phyloP scores from a whole-genome alignment of 1,140 invertebrate genomes.

The Drosophila obscura region DNA sequence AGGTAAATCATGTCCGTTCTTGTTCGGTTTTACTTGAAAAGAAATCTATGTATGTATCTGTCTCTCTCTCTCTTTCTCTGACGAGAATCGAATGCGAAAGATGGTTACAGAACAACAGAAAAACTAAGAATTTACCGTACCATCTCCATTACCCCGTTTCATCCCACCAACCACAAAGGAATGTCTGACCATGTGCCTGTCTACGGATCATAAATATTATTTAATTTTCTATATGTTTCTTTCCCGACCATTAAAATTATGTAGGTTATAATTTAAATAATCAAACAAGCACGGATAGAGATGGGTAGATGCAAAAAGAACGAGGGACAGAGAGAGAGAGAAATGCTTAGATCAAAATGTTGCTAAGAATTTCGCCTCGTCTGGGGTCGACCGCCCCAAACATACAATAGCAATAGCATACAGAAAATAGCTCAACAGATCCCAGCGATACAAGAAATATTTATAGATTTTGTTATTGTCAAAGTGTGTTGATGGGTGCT shows the following conservation, averaged over 20 bases:
- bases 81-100: constrained; percentile 10
- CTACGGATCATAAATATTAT: constrained; percentile 79
- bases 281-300: constrained; percentile 38
- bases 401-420: constrained; percentile 5
- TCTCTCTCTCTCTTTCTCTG: neutral
- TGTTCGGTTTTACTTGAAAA: constrained; percentile 7
- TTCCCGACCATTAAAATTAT: constrained; percentile 78
- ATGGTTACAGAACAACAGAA: constrained; percentile 37
- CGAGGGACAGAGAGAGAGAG: neutral
- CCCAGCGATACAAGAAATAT: constrained; percentile 45
- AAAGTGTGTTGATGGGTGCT: constrained; percentile 45
- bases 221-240: constrained; percentile 76
- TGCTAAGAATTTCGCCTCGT: constrained; percentile 74
- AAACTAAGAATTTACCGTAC: constrained; percentile 20
- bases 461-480: constrained; percentile 74
- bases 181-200: constrained; percentile 76
- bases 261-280: constrained; percentile 81
- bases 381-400: constrained; percentile 67
- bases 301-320: neutral
- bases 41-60: neutral
- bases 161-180: constrained; percentile 21
- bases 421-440: constrained; percentile 31
- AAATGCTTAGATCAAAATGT: constrained; percentile 64
- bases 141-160: constrained; percentile 7
- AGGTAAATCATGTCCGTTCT: constrained; percentile 61